These are phyloP conservation scores for Motacilla tschutschensis DNA, from an alignment of 2,113 vertebrate genomes.

Conservation along the genomic window DNA sequence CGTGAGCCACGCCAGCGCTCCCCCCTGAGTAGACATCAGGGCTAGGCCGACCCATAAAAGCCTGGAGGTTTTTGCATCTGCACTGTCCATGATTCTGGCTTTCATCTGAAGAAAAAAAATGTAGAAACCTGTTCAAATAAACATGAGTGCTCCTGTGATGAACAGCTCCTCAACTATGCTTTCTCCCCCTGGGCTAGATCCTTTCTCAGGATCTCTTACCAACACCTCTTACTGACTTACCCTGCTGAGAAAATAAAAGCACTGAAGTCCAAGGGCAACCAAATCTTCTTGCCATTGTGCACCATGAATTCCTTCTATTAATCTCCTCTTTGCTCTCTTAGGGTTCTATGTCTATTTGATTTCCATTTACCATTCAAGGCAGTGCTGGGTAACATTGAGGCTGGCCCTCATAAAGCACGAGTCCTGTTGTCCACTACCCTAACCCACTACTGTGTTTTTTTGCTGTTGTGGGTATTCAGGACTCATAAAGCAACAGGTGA, in stretches of 20 bases:
- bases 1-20: conserved; percentile 90
- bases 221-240: not conserved
- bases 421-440: not conserved
- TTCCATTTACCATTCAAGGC: not conserved
- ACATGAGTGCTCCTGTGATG: not conserved
- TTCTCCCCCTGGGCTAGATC: not conserved
- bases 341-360: not conserved
- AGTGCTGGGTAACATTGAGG: not conserved
- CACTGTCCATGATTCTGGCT: conserved; percentile 66
- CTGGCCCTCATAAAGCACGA: not conserved
- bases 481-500: not conserved
- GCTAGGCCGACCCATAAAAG: conserved; percentile 87
- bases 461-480: not conserved
- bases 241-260: not conserved
- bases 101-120: conserved; percentile 74
- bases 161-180: not conserved
- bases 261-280: not conserved
- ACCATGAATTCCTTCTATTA: not conserved
- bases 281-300: not conserved
- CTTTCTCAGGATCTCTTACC: not conserved
- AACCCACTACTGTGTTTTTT: not conserved
- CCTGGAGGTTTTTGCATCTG: conserved; percentile 73
- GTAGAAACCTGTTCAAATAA: not conserved
- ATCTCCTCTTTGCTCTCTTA: not conserved
- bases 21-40: conserved; percentile 87